Percentiles rank a stretch among this genome's conserved stretches.
These are phyloP conservation scores for Poecilia latipinna DNA, from an alignment of 2,113 vertebrate species.

Conservation along the genomic window DNA sequence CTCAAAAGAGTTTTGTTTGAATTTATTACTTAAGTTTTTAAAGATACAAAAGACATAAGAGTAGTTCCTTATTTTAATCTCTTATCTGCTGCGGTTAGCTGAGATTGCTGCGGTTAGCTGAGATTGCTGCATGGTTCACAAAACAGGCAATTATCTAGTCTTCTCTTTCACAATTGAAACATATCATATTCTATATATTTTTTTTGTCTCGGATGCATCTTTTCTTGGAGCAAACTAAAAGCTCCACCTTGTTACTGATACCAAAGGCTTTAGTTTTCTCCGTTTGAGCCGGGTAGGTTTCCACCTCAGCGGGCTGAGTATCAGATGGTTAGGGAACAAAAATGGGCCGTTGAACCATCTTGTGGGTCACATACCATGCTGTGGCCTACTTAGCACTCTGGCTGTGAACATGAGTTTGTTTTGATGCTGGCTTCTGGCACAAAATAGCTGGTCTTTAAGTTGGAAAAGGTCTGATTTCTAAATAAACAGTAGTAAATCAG, in stretches of 20 bases:
- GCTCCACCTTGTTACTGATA: constrained; percentile 54
- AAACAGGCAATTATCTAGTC: constrained; percentile 48
- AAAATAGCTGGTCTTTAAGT: constrained; percentile 10
- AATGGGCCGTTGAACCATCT: constrained; percentile 66
- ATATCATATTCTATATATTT: neutral
- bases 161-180: constrained; percentile 31
- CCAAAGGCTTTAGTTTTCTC: constrained; percentile 42
- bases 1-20: neutral
- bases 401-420: constrained; percentile 52
- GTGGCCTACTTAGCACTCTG: constrained; percentile 72
- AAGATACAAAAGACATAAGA: constrained; percentile 19
- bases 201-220: constrained; percentile 25
- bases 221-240: constrained; percentile 32
- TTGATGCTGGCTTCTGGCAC: constrained; percentile 53
- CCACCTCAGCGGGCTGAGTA: constrained; percentile 68
- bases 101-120: constrained; percentile 28
- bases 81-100: constrained; percentile 28
- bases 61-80: constrained; percentile 35
- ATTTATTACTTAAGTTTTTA: neutral
- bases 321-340: constrained; percentile 73
- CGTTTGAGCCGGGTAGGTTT: constrained; percentile 54
- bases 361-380: constrained; percentile 66
- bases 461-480: neutral
- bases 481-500: neutral
- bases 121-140: constrained; percentile 35